A percentile compares a stretch with the other conserved stretches of the same genome.
Conservation (phyloP, 2,888 invertebrate genomes). For the Pristionchus arcanus region DNA sequence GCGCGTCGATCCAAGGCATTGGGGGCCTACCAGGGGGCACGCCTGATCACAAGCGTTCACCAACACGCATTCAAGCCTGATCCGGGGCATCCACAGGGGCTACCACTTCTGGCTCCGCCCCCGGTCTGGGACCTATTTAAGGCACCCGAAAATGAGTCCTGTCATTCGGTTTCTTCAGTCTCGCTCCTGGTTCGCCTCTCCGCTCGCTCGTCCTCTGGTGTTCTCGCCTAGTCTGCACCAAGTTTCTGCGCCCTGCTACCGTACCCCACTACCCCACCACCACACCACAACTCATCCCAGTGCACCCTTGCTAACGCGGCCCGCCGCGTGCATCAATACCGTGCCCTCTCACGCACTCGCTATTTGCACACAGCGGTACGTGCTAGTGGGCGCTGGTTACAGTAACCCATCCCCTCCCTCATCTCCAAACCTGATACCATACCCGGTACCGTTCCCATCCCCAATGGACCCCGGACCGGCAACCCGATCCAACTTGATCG, state of each 20-base stretch:
- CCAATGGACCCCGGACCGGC: slow-evolving; percentile 3
- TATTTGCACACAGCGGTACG: slow-evolving; percentile 43
- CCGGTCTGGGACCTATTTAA: background rate
- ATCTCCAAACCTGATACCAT: background rate
- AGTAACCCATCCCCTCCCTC: background rate
- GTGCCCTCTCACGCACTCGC: background rate
- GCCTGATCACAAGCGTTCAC: background rate
- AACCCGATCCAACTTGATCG: slow-evolving; percentile 38
- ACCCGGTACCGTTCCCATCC: background rate
- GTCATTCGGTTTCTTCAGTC: background rate
- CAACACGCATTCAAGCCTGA: background rate
- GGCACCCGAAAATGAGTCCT: background rate
- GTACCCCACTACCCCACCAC: background rate
- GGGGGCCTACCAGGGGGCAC: background rate
- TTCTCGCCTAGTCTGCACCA: background rate
- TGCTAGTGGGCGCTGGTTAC: slow-evolving; percentile 24
- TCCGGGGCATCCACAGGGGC: background rate
- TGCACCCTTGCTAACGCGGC: background rate
- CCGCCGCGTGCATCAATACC: background rate
- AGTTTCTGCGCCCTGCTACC: background rate
- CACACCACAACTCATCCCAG: background rate
- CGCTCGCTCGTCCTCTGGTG: background rate
- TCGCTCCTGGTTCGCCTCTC: background rate
- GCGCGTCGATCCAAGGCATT: background rate
- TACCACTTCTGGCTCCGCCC: background rate